Percentiles rank a stretch among this genome's conserved stretches.
These are phyloP conservation scores for Pygoscelis antarcticus DNA, from an alignment of 2,113 vertebrate species.

Conservation along the genomic window DNA sequence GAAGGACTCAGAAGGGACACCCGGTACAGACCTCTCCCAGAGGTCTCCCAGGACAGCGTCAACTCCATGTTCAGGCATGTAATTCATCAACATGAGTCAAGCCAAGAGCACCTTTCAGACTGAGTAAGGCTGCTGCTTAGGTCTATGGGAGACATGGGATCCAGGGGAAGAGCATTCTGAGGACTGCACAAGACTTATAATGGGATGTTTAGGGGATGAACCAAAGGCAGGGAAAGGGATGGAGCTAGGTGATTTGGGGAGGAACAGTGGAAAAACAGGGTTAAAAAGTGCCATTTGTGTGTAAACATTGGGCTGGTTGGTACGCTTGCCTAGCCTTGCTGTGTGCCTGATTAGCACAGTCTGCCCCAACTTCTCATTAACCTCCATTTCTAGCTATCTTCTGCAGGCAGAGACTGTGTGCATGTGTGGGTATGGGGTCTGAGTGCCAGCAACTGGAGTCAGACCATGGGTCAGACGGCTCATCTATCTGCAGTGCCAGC, in stretches of 20 bases:
- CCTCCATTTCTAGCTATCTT: not conserved
- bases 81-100: not conserved
- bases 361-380: not conserved
- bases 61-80: not conserved
- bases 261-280: not conserved
- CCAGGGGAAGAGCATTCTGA: not conserved
- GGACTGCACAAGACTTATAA: not conserved
- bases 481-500: not conserved
- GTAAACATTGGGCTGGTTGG: not conserved
- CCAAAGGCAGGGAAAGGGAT: not conserved
- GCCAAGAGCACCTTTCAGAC: not conserved
- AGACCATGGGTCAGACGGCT: not conserved
- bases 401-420: no score
- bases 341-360: not conserved
- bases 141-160: not conserved
- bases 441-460: not conserved
- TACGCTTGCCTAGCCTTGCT: not conserved
- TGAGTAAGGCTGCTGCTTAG: no score
- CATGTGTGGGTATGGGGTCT: not conserved
- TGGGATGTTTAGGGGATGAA: not conserved
- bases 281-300: not conserved
- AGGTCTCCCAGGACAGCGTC: not conserved
- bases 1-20: not conserved
- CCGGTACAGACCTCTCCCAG: not conserved
- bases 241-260: not conserved